Base-by-base conservation (phyloP, 2,888 invertebrate species). In the Ichneumoninae sp. region DNA sequence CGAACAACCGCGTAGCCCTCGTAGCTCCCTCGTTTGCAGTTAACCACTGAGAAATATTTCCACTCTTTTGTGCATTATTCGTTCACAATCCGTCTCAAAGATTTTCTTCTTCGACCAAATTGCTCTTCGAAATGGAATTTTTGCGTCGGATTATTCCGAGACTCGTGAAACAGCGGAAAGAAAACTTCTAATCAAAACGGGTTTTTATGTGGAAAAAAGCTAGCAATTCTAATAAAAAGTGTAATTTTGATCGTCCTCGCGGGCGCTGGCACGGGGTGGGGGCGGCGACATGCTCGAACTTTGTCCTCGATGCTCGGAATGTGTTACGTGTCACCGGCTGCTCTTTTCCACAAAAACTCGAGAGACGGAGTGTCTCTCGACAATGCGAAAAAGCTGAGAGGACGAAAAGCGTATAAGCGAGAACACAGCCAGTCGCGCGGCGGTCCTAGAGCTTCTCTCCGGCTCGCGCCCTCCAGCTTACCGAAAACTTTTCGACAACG, bases 401-500 rank as follows among this genome's bases (percentile, higher is more conserved):
- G 36, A 76, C 44, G 65, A 30, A 57, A 44, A 66, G 47, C 52
- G 50, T 30, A 22, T 44, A 40, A 62, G 69, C 13, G 65, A 22
- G 26, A 26, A 69, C 22, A 30, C 33, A 19, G 74, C n/a, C 26
- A 40, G 65, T 13, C 30, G 74, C n/a, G 74, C 13, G 33, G 30
- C 30, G 62, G 65, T 80, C 4, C 44, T 16, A 3, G 13, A 47
- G 44, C 16, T 47, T 47, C 44, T 16, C 44, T 47, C 44, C 44
- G 44, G 44, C 65, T 69, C 60, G 78, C 68, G 10, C 19, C 72
- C 50, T 68, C n/a, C 16, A 50, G 69, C 36, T 77, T 77, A 47
- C 77, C 75, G 83, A 87, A 84, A 87, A 85, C 80, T 84, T 86
- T 70, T 77, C 85, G 81, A 86, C 84, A 82, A 78, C 80, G 70